Percentiles rank a stretch among this genome's conserved stretches.
Conservation (phyloP, 1,140 invertebrate species). For the Pseudomyrmex pallidus region DNA sequence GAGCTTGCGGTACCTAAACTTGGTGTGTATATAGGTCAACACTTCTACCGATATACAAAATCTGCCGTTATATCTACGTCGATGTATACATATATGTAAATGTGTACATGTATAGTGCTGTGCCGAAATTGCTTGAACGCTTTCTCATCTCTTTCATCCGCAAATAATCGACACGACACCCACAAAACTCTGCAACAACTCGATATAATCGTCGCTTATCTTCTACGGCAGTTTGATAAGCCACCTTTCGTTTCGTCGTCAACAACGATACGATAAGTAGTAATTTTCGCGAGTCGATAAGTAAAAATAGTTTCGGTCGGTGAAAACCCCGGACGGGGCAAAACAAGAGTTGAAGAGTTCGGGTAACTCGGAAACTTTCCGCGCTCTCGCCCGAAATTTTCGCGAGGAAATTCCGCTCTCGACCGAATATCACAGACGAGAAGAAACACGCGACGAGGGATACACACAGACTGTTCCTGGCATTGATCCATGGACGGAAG, state of each 20-base stretch:
- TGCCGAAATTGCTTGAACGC: neutral
- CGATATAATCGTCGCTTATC: constrained; percentile 3
- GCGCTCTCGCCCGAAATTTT: constrained; percentile 1
- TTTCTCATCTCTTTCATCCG: neutral
- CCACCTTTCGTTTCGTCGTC: neutral
- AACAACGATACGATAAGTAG: neutral
- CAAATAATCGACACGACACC: neutral
- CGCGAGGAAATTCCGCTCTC: neutral
- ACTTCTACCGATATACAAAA: neutral
- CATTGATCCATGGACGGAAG: constrained; percentile 29
- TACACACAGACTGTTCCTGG: constrained; percentile 36
- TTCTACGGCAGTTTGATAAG: neutral
- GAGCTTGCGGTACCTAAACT: neutral
- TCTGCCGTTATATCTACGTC: neutral
- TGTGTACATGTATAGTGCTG: neutral
- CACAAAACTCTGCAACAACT: neutral
- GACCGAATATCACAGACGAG: neutral
- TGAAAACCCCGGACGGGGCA: constrained; percentile 21
- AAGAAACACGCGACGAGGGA: constrained; percentile 1
- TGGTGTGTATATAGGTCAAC: no score
- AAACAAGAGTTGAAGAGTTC: neutral
- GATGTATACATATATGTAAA: no score
- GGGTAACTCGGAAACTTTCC: neutral
- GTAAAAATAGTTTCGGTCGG: constrained; percentile 3
- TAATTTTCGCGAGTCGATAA: neutral